Percentiles rank a stretch among this genome's conserved stretches.
These are phyloP conservation scores for Phytoseiulus persimilis DNA, from an alignment of 2,888 invertebrate species.

Conservation along the genomic window DNA sequence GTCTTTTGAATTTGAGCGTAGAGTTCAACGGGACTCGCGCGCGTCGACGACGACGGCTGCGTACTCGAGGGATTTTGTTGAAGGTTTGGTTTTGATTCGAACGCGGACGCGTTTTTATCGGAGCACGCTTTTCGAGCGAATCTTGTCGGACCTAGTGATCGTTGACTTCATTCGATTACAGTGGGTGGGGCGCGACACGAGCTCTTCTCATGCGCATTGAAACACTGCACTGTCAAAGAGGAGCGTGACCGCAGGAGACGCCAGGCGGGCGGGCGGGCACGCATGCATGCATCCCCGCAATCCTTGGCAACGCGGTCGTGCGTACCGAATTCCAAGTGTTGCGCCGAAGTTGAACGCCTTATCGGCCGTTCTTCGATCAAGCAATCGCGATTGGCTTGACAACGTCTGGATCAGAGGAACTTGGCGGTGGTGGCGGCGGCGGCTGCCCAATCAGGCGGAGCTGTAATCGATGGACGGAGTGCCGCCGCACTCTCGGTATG, in stretches of 20 bases:
- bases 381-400: background rate
- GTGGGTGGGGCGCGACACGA: background rate
- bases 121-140: background rate
- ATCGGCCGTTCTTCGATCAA: background rate
- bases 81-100: background rate
- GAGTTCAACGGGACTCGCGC: background rate
- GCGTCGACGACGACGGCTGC: background rate
- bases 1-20: background rate
- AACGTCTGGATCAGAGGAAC: background rate
- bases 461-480: background rate
- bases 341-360: background rate
- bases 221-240: background rate
- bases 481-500: background rate
- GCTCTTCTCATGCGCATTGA: background rate
- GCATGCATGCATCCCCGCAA: background rate
- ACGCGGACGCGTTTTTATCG: background rate
- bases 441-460: background rate
- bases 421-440: no score
- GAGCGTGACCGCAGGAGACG: background rate
- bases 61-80: background rate
- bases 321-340: background rate
- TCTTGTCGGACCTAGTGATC: background rate
- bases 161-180: background rate
- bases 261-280: background rate
- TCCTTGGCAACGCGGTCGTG: background rate